These are phyloP conservation scores for Rhizomys pruinosus DNA, from an alignment of 2,113 vertebrate genomes.

Conservation along the genomic window DNA sequence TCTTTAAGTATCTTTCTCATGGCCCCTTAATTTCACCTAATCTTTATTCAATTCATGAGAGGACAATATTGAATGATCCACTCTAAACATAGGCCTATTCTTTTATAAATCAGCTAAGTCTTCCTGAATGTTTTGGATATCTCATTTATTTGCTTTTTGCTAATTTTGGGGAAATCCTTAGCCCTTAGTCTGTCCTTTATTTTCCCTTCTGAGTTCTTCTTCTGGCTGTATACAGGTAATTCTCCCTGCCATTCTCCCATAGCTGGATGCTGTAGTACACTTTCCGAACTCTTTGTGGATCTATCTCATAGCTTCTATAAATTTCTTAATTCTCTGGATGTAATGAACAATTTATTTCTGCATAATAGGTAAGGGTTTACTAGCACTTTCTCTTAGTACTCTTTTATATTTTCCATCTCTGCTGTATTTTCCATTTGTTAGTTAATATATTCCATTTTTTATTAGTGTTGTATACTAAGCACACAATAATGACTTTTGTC, in stretches of 20 bases:
- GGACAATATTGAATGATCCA: not conserved
- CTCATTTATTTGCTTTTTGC: not conserved
- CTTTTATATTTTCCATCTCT: not conserved
- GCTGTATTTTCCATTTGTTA: not conserved
- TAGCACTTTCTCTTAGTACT: not conserved
- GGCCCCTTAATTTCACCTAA: not conserved
- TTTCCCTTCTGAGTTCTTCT: not conserved
- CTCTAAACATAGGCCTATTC: not conserved
- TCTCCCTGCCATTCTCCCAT: too few species aligned
- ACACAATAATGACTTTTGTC: not conserved
- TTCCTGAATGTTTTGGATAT: not conserved
- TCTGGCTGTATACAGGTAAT: not conserved
- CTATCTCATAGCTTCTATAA: not conserved
- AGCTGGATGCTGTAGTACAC: too few species aligned
- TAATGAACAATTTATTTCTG: not conserved
- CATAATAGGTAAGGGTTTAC: too few species aligned
- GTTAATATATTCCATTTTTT: not conserved
- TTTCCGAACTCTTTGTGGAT: not conserved
- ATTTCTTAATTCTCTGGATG: not conserved
- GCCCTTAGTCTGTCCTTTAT: not conserved
- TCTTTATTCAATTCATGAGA: not conserved
- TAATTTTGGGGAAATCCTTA: not conserved
- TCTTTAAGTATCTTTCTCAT: too few species aligned
- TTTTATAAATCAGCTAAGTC: not conserved
- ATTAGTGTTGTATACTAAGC: not conserved